Conservation (phyloP, 2,113 vertebrate genomes). For the Butorides virescens region DNA sequence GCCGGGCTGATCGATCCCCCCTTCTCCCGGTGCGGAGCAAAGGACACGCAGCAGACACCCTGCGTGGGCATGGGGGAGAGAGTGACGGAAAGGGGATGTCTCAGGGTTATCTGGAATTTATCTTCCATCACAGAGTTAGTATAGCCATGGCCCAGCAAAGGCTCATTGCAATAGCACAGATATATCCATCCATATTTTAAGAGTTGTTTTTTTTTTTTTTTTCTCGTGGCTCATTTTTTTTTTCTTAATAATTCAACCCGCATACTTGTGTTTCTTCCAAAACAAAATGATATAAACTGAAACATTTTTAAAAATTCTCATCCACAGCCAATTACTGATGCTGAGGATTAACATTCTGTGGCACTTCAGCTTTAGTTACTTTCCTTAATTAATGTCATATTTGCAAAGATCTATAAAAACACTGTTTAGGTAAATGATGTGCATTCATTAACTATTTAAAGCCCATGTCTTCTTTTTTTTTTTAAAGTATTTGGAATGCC, state of each 20-base stretch:
- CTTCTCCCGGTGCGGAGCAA: no score
- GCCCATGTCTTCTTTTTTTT: neutral
- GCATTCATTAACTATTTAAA: slow-evolving; percentile 54
- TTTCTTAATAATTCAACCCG: slow-evolving; percentile 37
- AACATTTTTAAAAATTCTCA: slow-evolving; percentile 47
- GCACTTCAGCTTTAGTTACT: slow-evolving; percentile 65
- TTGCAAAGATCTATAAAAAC: slow-evolving; percentile 66
- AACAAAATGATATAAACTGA: slow-evolving; percentile 49
- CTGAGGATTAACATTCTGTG: slow-evolving; percentile 60
- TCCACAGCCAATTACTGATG: slow-evolving; percentile 56
- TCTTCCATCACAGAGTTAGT: neutral
- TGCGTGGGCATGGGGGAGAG: accelerated
- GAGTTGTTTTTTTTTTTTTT: neutral
- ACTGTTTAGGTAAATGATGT: slow-evolving; percentile 59
- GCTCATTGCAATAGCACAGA: neutral
- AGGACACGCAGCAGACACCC: neutral
- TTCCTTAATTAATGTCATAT: slow-evolving; percentile 68
- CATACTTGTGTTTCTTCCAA: slow-evolving; percentile 46
- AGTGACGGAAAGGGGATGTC: neutral
- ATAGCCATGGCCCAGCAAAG: neutral
- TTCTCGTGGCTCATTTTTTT: neutral
- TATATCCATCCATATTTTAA: neutral
- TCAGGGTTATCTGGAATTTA: neutral
- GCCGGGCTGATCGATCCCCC: accelerated
- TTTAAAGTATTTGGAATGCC: neutral